A percentile compares a stretch with the other conserved stretches of the same genome.
Evolutionary conservation across 2,888 invertebrate genomes (phyloP).

Genomic region (Drosophila niveifrons): DNA sequence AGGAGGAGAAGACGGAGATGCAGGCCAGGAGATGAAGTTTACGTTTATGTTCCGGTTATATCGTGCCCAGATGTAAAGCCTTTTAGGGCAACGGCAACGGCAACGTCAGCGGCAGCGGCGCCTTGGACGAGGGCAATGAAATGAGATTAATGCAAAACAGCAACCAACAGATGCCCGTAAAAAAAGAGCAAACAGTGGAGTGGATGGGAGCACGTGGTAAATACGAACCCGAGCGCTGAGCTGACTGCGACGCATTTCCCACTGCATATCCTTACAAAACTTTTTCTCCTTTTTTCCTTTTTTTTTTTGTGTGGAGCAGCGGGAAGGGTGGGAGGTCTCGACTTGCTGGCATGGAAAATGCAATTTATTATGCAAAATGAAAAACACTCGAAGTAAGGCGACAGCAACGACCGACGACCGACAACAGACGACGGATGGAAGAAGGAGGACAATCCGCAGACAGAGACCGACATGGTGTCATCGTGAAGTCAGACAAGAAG

Average conservation of each 20-base stretch:
- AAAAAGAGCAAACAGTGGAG: constrained; percentile 49
- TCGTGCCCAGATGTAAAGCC: constrained; percentile 56
- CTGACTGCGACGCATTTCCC: constrained; percentile 25
- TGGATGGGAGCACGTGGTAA: constrained; percentile 61
- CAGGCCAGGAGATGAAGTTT: constrained; percentile 16
- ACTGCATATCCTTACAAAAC: constrained; percentile 13
- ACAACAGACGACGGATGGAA: not conserved
- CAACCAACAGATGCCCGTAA: constrained; percentile 57
- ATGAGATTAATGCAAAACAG: constrained; percentile 80
- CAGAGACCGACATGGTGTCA: constrained; percentile 63
- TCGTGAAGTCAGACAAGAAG: constrained; percentile 26
- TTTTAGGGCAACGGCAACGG: constrained; percentile 10
- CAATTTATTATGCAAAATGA: constrained; percentile 82
- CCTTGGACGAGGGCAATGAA: constrained; percentile 65
- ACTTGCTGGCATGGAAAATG: constrained; percentile 79
- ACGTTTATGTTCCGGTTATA: constrained; percentile 12
- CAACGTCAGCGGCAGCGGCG: constrained; percentile 12
- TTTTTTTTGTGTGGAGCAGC: not conserved
- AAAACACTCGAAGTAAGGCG: constrained; percentile 64
- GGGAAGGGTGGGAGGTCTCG: constrained; percentile 8
- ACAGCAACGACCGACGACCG: not conserved
- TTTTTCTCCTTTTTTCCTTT: not conserved
- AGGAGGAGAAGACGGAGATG: not conserved
- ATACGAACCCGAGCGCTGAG: constrained; percentile 42
- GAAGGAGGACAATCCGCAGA: constrained; percentile 29